These are phyloP conservation scores for Percopsis transmontana DNA, from an alignment of 2,113 vertebrate species.

Conservation along the genomic window DNA sequence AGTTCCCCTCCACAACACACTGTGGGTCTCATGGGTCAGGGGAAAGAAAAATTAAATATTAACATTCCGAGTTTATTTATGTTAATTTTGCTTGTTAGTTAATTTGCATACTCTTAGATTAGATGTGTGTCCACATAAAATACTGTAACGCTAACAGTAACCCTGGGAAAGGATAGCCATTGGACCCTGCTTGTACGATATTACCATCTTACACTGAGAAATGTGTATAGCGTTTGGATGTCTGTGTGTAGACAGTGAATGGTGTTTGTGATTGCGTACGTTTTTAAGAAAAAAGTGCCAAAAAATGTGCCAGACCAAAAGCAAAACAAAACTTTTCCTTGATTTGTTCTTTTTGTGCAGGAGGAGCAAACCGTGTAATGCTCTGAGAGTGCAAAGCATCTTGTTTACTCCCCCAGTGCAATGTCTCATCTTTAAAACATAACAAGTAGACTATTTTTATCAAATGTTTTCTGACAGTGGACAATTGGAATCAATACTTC, in stretches of 20 bases:
- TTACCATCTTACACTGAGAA: too few species aligned
- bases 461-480: not conserved
- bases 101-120: slow-evolving; percentile 11
- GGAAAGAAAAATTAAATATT: slow-evolving; percentile 16
- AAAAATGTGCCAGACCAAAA: not conserved
- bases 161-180: too few species aligned
- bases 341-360: not conserved
- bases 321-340: not conserved
- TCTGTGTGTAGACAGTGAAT: too few species aligned
- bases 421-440: not conserved
- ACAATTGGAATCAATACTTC: not conserved
- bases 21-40: slow-evolving; percentile 7
- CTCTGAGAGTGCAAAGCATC: not conserved
- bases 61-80: slow-evolving; percentile 28
- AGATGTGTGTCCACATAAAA: slow-evolving; percentile 11
- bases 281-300: too few species aligned
- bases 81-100: slow-evolving; percentile 14
- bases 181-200: too few species aligned
- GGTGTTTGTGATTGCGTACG: too few species aligned
- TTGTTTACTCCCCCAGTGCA: not conserved
- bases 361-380: not conserved
- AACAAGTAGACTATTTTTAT: not conserved
- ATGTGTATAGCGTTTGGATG: too few species aligned
- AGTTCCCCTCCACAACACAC: slow-evolving; percentile 3
- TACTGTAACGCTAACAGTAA: too few species aligned